Conservation (phyloP, 1,140 invertebrate genomes). For the Drosophila takahashii region DNA sequence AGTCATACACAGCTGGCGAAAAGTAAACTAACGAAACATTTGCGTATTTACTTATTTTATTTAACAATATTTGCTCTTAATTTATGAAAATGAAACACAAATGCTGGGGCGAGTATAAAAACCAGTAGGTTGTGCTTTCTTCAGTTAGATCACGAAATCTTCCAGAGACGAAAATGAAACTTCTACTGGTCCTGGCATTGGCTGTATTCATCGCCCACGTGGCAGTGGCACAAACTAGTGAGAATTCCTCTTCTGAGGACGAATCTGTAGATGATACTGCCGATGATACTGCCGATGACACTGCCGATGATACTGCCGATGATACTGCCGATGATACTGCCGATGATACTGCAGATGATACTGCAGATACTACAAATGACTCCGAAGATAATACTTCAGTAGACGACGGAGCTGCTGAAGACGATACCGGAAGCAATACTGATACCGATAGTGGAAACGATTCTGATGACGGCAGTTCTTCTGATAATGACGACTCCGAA, state of each 20-base stretch:
- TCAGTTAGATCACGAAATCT: slow-evolving; percentile 16
- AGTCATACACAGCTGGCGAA: slow-evolving; percentile 10
- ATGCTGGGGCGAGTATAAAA: slow-evolving; percentile 23
- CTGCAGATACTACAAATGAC: not conserved
- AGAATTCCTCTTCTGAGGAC: not conserved
- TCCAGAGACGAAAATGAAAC: slow-evolving; percentile 28
- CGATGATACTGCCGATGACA: not conserved
- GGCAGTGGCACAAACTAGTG: not conserved
- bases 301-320: not conserved
- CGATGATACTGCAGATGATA: not conserved
- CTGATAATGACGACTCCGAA: not conserved
- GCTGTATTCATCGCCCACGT: slow-evolving; percentile 20
- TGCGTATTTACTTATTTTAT: slow-evolving; percentile 6
- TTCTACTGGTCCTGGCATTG: slow-evolving; percentile 28
- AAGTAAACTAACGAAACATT: slow-evolving; percentile 17
- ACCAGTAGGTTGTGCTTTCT: not conserved
- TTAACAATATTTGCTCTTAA: slow-evolving; percentile 5
- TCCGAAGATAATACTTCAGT: not conserved
- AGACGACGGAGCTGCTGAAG: not conserved
- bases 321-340: not conserved
- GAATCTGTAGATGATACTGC: not conserved
- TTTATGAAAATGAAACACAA: slow-evolving; percentile 4
- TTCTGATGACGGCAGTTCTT: too few species aligned
- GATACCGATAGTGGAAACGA: not conserved
- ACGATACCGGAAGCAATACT: not conserved